A percentile compares a stretch with the other conserved stretches of the same genome.
Conservation (phyloP, 2,113 vertebrate genomes). For the Ageneiosus marmoratus region DNA sequence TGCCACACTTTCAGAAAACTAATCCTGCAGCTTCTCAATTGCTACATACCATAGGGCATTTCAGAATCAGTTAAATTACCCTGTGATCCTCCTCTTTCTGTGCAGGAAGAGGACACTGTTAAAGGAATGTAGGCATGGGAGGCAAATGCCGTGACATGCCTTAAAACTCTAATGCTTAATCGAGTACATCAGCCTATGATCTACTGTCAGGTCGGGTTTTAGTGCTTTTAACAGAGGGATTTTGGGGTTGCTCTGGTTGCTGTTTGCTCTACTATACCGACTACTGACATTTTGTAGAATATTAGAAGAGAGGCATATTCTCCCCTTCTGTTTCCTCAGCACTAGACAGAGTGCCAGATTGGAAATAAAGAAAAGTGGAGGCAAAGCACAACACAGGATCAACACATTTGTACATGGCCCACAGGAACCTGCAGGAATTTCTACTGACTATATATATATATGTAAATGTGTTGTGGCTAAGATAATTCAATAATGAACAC, state of each 20-base stretch:
- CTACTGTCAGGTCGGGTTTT: constrained; percentile 6
- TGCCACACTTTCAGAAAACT: constrained; percentile 44
- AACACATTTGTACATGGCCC: constrained; percentile 26
- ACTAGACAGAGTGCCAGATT: constrained; percentile 16
- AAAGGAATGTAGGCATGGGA: constrained; percentile 35
- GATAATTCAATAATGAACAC: neutral
- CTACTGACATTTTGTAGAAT: neutral
- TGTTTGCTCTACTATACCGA: neutral
- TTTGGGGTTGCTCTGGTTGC: neutral
- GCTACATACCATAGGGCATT: constrained; percentile 35
- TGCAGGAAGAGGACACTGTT: constrained; percentile 30
- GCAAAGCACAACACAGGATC: constrained; percentile 35
- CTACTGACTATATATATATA: neutral
- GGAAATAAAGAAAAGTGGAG: constrained; percentile 16
- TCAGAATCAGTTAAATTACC: constrained; percentile 42
- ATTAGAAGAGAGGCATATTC: constrained; percentile 8
- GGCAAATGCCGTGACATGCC: constrained; percentile 36
- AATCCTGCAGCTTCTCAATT: constrained; percentile 36
- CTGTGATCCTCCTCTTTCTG: constrained; percentile 39
- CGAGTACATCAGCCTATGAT: constrained; percentile 9
- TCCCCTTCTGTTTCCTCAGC: constrained; percentile 24
- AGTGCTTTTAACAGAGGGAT: neutral
- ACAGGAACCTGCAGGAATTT: constrained; percentile 13
- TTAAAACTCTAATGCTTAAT: constrained; percentile 30
- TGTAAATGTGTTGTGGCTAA: neutral